A percentile compares a stretch with the other conserved stretches of the same genome.
Conservation (phyloP, 2,113 vertebrate genomes). For the Cheilinus undulatus region DNA sequence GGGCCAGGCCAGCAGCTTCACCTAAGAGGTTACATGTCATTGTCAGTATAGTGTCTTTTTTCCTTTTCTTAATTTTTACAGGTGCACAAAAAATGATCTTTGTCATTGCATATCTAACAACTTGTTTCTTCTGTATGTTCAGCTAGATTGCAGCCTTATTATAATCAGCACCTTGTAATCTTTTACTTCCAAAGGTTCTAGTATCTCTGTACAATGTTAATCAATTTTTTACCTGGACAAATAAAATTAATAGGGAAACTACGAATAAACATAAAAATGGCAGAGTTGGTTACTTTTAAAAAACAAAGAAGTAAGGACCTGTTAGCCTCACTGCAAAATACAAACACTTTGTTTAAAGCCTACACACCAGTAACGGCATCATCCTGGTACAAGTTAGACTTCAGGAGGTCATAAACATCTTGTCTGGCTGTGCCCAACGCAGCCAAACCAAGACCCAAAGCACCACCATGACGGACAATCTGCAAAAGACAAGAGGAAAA, state of each 20-base stretch:
- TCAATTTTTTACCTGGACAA: no score
- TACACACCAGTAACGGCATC: conserved; percentile 95
- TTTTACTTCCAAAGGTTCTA: no score
- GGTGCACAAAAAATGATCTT: no score
- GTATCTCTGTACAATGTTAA: no score
- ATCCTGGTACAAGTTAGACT: conserved; percentile 98
- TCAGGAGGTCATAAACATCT: conserved; percentile 97
- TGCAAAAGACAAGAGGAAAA: conserved; percentile 64
- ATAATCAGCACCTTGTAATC: no score
- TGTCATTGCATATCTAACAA: no score
- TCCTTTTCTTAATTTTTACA: no score
- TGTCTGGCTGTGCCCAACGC: conserved; percentile 97
- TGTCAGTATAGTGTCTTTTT: conserved; percentile 5
- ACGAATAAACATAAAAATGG: no score
- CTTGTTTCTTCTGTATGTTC: neutral
- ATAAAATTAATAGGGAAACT: no score
- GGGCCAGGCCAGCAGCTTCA: conserved; percentile 94
- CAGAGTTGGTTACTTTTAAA: neutral
- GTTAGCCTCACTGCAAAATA: no score
- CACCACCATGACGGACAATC: conserved; percentile 98
- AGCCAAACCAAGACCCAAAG: conserved; percentile 94
- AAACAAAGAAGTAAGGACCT: neutral
- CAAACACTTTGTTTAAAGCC: neutral
- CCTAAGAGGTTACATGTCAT: conserved; percentile 77
- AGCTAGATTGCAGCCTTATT: no score